These are phyloP conservation scores for Drosophila anomelani DNA, from an alignment of 2,888 invertebrate species.

Conservation along the genomic window DNA sequence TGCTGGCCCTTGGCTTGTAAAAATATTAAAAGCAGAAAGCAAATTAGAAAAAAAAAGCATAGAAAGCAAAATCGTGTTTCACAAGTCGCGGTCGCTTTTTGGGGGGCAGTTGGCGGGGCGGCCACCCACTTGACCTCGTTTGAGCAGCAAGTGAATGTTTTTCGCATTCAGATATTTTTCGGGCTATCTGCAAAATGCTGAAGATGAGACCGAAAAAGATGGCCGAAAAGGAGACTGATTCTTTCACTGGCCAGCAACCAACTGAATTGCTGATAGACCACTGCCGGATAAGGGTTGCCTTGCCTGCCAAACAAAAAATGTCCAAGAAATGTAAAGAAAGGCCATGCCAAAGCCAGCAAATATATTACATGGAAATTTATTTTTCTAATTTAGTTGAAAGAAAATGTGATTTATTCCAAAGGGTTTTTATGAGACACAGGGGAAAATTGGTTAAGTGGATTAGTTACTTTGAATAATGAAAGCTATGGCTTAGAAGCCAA, in stretches of 20 bases:
- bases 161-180: conserved; percentile 2
- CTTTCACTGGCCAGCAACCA: conserved; percentile 28
- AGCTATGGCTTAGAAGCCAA: background rate
- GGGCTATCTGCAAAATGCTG: conserved; percentile 19
- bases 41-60: conserved; percentile 72
- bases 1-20: conserved; percentile 51
- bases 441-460: background rate
- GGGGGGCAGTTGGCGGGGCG: conserved; percentile 9
- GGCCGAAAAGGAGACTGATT: conserved; percentile 1
- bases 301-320: conserved; percentile 11
- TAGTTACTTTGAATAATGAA: too few relatives aligned
- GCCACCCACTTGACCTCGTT: conserved; percentile 76
- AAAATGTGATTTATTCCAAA: background rate
- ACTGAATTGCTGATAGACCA: conserved; percentile 37
- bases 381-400: conserved; percentile 17
- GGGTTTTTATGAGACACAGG: background rate
- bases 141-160: conserved; percentile 70
- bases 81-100: conserved; percentile 61
- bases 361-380: conserved; percentile 5
- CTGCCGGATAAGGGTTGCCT: conserved; percentile 11
- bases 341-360: conserved; percentile 3
- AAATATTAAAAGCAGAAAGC: conserved; percentile 69
- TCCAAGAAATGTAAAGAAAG: conserved; percentile 23
- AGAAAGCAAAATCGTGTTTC: conserved; percentile 78
- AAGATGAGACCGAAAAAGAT: conserved; percentile 37